Evolutionary conservation across 2,113 vertebrate genomes (phyloP), one percentile per base, ranked within the genome.

Genomic region (Rafetus swinhoei): DNA sequence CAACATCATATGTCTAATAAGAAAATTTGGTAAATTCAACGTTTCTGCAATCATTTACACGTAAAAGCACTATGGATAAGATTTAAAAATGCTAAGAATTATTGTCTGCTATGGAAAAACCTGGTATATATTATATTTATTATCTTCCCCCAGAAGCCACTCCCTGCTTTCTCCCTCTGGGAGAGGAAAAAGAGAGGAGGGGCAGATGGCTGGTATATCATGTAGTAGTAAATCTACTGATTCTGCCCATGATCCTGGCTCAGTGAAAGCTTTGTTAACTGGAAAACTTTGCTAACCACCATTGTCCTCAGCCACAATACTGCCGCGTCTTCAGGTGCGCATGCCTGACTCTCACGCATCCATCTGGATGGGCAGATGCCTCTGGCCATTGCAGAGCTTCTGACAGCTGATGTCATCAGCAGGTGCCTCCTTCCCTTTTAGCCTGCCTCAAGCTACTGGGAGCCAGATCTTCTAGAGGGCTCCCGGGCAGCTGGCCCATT

Each of bases 81-180:
- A 82, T 25, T 87, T 81, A 94, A 80, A 76, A 80, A 76, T 32
- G 52, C 76, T 72, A 87, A 85, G 39, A 77, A 25, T 25, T 77
- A 25, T 25, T 77, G 39, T 77, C 45, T 76, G 45, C 13, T 76
- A 76, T 7, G 6, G 35, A 35, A 76, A 76, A 76, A 76, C 22
- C 35, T 45, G 35, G 56, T 13, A 91, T 13, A 91, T 6, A 77
- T 76, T 7, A 22, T 6, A 1, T 90, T 57, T 85, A 85, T 7
- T 65, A 77, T 24, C 21, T 87, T 92, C 53, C 59, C 91, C 82
- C 79, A 92, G 76, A 84, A 96, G 82, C 56, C 81, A 19, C 9
- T 27, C 24, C 39, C 45, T 77, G 72, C 39, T 45, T 76, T 25
- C 22, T 77, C 39, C 50, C 39, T 45, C 22, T 45, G 22, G 74